These are phyloP conservation scores for Terebella lapidaria DNA, from an alignment of 2,888 invertebrate genomes.

Conservation along the genomic window DNA sequence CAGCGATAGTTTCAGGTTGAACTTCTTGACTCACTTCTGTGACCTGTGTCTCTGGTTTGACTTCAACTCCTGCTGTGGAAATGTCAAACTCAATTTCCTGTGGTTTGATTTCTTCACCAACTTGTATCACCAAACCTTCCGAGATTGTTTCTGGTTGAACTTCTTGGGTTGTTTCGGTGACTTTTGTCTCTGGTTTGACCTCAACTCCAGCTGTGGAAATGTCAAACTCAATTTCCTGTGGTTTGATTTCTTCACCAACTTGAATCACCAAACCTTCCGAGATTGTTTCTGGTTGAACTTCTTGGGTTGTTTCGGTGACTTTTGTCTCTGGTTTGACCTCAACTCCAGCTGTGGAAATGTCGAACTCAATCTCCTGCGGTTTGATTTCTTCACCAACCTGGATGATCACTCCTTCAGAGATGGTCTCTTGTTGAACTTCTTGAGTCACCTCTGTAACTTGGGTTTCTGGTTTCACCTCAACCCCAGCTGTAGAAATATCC, in stretches of 20 bases:
- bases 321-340: slow-evolving; percentile 7
- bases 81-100: slow-evolving; percentile 4
- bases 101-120: background rate
- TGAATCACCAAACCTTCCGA: background rate
- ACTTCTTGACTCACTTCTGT: slow-evolving; percentile 8
- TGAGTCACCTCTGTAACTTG: slow-evolving; percentile 2
- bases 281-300: slow-evolving; percentile 5
- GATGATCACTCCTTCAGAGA: slow-evolving; percentile 1
- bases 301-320: slow-evolving; percentile 9
- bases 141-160: slow-evolving; percentile 10
- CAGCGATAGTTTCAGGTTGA: slow-evolving; percentile 6
- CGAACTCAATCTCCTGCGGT: slow-evolving; percentile 1
- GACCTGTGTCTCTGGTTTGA: slow-evolving; percentile 7
- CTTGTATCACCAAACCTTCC: background rate
- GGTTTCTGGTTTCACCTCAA: background rate
- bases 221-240: slow-evolving; percentile 7
- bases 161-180: slow-evolving; percentile 7
- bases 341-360: slow-evolving; percentile 6
- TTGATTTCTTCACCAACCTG: background rate
- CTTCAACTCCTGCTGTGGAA: slow-evolving; percentile 4
- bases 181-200: background rate
- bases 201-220: slow-evolving; percentile 5
- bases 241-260: background rate
- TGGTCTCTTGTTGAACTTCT: slow-evolving; percentile 9
- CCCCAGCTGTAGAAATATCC: slow-evolving; percentile 6